Conservation (phyloP, 2,113 vertebrate species). For the Archilochus colubris region DNA sequence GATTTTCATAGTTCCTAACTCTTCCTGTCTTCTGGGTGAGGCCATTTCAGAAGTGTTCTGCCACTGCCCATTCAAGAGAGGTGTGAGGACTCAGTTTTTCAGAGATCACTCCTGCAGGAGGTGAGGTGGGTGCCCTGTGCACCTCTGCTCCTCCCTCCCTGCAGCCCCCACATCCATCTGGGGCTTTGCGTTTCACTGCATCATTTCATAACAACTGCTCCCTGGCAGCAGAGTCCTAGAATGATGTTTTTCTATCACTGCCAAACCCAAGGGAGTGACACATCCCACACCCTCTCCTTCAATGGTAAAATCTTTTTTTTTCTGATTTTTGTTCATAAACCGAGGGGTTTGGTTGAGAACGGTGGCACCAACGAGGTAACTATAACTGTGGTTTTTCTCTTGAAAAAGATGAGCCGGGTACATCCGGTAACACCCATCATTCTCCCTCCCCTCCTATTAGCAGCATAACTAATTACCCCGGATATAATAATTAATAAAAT, state of each 20-base stretch:
- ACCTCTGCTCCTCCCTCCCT: neutral
- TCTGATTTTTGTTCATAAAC: neutral
- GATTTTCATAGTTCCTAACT: neutral
- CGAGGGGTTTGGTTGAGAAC: rapidly evolving
- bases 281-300: neutral
- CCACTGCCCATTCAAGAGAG: too few relatives aligned
- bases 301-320: neutral
- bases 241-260: rapidly evolving
- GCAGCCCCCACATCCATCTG: rapidly evolving
- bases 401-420: too few relatives aligned
- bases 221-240: neutral
- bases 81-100: too few relatives aligned
- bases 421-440: neutral
- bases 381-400: too few relatives aligned
- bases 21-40: neutral
- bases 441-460: neutral
- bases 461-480: rapidly evolving
- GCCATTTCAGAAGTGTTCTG: neutral
- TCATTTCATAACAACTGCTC: neutral
- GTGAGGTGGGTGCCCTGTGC: neutral
- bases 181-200: neutral
- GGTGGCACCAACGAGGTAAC: rapidly evolving
- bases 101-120: neutral
- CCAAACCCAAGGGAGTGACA: neutral
- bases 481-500: too few relatives aligned